These are phyloP conservation scores for Drosophila repleta DNA, from an alignment of 1,140 invertebrate genomes.

Conservation along the genomic window DNA sequence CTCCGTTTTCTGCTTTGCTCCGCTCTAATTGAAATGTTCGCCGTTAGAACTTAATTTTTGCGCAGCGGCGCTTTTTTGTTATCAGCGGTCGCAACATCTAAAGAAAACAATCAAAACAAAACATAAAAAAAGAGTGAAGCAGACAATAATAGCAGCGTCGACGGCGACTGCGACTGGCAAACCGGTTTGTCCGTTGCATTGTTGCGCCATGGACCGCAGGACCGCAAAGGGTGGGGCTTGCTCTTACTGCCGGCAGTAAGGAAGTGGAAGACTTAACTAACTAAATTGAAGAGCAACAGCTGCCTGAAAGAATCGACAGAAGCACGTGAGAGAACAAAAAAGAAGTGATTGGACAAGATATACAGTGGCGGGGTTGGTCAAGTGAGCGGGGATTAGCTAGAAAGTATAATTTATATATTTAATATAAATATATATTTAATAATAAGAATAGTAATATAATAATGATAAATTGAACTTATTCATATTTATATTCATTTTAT, in stretches of 20 bases:
- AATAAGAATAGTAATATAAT: no score
- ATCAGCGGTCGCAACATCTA: constrained; percentile 43
- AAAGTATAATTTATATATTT: no score
- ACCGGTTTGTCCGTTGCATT: constrained; percentile 58
- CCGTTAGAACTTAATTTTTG: constrained; percentile 64
- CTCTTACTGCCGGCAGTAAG: constrained; percentile 40
- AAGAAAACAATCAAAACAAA: constrained; percentile 27
- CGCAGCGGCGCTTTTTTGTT: constrained; percentile 46
- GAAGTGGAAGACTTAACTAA: constrained; percentile 24
- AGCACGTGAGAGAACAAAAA: constrained; percentile 5
- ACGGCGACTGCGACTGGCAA: not conserved
- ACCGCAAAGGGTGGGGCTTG: not conserved
- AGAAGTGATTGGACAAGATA: not conserved
- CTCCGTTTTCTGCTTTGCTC: constrained; percentile 7
- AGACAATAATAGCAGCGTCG: constrained; percentile 9
- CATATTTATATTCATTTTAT: no score
- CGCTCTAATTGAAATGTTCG: constrained; percentile 71
- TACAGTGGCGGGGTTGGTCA: not conserved
- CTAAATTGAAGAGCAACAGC: constrained; percentile 50
- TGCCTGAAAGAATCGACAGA: constrained; percentile 41
- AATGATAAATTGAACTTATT: no score
- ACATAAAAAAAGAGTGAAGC: constrained; percentile 1
- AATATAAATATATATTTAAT: no score
- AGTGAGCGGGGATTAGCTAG: not conserved
- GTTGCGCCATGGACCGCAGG: constrained; percentile 19